Percentiles rank a stretch among this genome's conserved stretches.
Evolutionary conservation across 2,113 vertebrate genomes (phyloP).

Genomic region (Corydoras sp.): DNA sequence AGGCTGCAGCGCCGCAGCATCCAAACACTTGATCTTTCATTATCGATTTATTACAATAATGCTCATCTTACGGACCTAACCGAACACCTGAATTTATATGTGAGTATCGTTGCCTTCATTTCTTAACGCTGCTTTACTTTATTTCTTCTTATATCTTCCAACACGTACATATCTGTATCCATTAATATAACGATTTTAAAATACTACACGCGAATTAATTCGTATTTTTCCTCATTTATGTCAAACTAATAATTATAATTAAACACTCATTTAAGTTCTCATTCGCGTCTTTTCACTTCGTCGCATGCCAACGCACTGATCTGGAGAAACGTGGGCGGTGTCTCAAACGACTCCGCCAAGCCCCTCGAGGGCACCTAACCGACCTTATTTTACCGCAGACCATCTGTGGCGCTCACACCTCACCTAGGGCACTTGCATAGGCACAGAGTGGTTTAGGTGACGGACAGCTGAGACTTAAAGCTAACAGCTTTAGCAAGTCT

Average conservation of each 20-base stretch:
- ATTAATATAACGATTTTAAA: too few relatives aligned
- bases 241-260: background rate
- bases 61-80: slow-evolving; percentile 2
- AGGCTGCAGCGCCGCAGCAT: background rate
- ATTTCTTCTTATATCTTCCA: background rate
- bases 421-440: background rate
- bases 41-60: slow-evolving; percentile 14
- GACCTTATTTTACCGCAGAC: too few relatives aligned
- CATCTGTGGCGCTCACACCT: background rate
- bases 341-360: background rate
- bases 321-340: background rate
- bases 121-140: background rate
- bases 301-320: slow-evolving; percentile 22
- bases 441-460: background rate
- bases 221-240: background rate
- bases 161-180: background rate
- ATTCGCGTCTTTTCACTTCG: background rate
- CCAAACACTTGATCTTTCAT: background rate
- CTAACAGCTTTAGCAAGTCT: slow-evolving; percentile 22
- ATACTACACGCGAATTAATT: too few relatives aligned
- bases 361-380: background rate
- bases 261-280: slow-evolving; percentile 1
- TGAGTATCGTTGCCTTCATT: slow-evolving; percentile 42
- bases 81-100: slow-evolving; percentile 23
- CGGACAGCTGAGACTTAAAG: slow-evolving; percentile 1